Conservation (phyloP, 2,113 vertebrate genomes). For the Desmodus rotundus region DNA sequence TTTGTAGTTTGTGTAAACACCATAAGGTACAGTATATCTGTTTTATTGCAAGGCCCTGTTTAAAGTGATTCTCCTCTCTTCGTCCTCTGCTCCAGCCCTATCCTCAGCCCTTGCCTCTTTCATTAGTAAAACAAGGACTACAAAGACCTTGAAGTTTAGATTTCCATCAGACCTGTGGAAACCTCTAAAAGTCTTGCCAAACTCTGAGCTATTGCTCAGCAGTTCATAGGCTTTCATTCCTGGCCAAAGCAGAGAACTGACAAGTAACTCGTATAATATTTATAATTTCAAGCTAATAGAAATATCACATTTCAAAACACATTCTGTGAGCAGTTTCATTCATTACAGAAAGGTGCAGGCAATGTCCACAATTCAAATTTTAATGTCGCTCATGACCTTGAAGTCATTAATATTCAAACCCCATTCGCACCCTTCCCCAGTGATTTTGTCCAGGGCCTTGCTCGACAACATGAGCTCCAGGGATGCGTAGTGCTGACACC, state of each 20-base stretch:
- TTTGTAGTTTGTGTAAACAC: background rate
- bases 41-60: background rate
- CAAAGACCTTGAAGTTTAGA: background rate
- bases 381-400: background rate
- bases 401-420: background rate
- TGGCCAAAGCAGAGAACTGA: background rate
- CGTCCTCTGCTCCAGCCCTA: background rate
- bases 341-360: background rate
- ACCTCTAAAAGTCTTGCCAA: constrained; percentile 10
- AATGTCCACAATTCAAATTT: background rate
- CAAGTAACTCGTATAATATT: background rate
- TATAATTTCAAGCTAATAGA: background rate
- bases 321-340: background rate
- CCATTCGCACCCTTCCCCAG: accelerated
- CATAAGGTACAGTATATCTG: background rate
- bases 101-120: background rate
- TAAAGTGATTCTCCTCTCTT: background rate
- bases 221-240: background rate
- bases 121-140: background rate
- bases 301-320: background rate
- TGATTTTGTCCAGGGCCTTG: background rate
- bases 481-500: background rate
- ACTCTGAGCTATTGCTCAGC: background rate
- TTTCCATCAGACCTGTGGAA: background rate
- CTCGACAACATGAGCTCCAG: background rate